Conservation (phyloP, 2,888 invertebrate genomes). For the Pardosa pseudoannulata region DNA sequence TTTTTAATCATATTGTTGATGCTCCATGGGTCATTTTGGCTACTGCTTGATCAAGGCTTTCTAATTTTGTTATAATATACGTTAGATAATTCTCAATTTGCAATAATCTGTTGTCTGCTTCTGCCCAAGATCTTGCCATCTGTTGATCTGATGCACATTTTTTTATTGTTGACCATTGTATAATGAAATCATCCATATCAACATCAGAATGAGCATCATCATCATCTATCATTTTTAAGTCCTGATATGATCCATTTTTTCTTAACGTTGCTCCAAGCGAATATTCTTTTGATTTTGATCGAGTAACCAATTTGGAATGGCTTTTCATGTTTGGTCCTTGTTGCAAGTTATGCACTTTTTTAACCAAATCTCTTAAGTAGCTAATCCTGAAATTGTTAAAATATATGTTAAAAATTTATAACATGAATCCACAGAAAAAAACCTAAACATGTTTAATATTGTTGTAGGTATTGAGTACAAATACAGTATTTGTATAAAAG, state of each 20-base stretch:
- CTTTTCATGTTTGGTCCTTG: conserved; percentile 26
- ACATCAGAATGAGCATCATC: conserved; percentile 41
- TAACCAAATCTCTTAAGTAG: conserved; percentile 55
- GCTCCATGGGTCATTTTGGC: conserved; percentile 39
- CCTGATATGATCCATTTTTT: conserved; percentile 19
- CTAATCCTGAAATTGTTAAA: conserved; percentile 41
- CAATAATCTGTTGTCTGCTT: conserved; percentile 42
- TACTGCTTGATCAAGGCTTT: conserved; percentile 54
- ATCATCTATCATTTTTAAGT: conserved; percentile 25
- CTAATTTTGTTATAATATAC: conserved; percentile 50
- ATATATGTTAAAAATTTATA: no score
- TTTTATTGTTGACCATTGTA: conserved; percentile 62
- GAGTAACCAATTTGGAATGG: conserved; percentile 16
- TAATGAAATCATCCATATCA: conserved; percentile 52
- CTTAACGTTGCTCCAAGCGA: neutral
- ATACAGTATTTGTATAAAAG: no score
- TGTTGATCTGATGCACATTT: conserved; percentile 50
- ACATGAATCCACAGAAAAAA: no score
- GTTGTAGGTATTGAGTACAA: no score
- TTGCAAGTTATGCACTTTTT: conserved; percentile 43
- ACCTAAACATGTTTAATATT: no score
- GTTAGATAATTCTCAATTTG: conserved; percentile 65
- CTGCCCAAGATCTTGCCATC: conserved; percentile 51
- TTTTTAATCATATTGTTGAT: conserved; percentile 6
- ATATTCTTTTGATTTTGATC: conserved; percentile 38